phyloP scores from a whole-genome alignment of 2,888 invertebrate species.

The Scaptomyza caliginosa region DNA sequence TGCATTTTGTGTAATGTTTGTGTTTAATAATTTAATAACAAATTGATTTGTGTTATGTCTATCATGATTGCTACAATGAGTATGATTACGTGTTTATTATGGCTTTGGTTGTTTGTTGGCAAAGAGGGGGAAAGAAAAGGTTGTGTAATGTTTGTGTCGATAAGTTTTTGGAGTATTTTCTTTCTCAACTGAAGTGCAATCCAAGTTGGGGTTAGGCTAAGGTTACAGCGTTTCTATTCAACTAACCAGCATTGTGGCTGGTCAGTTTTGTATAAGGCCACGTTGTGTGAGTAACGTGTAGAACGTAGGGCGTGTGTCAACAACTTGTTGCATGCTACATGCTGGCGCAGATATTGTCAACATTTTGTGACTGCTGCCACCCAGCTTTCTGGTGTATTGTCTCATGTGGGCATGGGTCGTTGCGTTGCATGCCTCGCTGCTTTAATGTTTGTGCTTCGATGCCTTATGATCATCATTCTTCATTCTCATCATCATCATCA shows the following conservation, averaged over 20 bases:
- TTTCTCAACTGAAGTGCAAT: conserved; percentile 1
- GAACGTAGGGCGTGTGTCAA: conserved; percentile 52
- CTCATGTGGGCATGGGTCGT: conserved; percentile 52
- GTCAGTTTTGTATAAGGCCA: conserved; percentile 17
- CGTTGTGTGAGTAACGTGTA: conserved; percentile 20
- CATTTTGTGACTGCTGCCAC: conserved; percentile 1
- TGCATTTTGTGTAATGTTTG: conserved; percentile 31
- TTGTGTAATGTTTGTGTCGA: conserved; percentile 31
- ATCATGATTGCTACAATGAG: conserved; percentile 19
- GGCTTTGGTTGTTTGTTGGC: conserved; percentile 22
- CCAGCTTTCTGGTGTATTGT: not conserved
- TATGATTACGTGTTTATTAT: conserved; percentile 33
- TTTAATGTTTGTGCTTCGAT: conserved; percentile 30
- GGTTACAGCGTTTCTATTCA: conserved; percentile 6
- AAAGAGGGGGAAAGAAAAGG: not conserved
- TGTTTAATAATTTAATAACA: conserved; percentile 30
- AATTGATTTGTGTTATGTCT: conserved; percentile 52
- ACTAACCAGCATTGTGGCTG: conserved; percentile 13
- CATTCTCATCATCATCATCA: conserved; percentile 8
- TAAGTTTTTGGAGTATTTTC: conserved; percentile 3
- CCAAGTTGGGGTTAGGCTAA: not conserved
- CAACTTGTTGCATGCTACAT: conserved; percentile 60
- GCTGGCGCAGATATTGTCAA: conserved; percentile 37
- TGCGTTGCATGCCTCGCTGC: conserved; percentile 66
- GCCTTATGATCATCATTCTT: conserved; percentile 11